Evolutionary conservation across 2,888 invertebrate genomes (phyloP).

Genomic region (Polietes domitor): DNA sequence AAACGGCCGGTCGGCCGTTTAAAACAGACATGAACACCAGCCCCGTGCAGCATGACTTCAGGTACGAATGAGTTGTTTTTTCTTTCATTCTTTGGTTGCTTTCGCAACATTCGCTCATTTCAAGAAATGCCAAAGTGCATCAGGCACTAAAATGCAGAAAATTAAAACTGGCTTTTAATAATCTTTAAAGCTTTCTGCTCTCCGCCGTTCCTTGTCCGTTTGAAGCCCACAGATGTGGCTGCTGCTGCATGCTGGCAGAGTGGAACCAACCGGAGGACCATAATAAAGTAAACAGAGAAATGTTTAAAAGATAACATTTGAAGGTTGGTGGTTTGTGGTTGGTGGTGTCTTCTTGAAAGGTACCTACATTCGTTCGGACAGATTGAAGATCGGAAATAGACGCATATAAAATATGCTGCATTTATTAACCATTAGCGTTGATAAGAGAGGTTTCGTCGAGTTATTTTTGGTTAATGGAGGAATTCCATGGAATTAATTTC

Average conservation of each 20-base stretch:
- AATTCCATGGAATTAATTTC: conserved; percentile 10
- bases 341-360: not conserved
- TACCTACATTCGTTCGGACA: not conserved
- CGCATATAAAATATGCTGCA: conserved; percentile 30
- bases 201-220: not conserved
- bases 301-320: conserved; percentile 50
- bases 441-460: conserved; percentile 16
- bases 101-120: conserved; percentile 9
- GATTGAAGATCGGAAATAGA: conserved; percentile 18
- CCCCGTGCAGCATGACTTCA: conserved; percentile 39
- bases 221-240: not conserved
- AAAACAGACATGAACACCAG: conserved; percentile 21
- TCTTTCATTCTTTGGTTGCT: not conserved
- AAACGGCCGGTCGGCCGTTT: not conserved
- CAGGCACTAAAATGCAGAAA: conserved; percentile 77
- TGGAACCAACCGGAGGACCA: not conserved
- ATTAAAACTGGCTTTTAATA: conserved; percentile 79
- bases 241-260: not conserved
- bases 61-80: conserved; percentile 46
- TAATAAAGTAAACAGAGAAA: conserved; percentile 54
- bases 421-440: conserved; percentile 18
- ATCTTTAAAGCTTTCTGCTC: conserved; percentile 53
- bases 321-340: no score
- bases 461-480: not conserved
- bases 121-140: conserved; percentile 77